These are phyloP conservation scores for Punctoribates punctum DNA, from an alignment of 2,888 invertebrate species.

Conservation along the genomic window DNA sequence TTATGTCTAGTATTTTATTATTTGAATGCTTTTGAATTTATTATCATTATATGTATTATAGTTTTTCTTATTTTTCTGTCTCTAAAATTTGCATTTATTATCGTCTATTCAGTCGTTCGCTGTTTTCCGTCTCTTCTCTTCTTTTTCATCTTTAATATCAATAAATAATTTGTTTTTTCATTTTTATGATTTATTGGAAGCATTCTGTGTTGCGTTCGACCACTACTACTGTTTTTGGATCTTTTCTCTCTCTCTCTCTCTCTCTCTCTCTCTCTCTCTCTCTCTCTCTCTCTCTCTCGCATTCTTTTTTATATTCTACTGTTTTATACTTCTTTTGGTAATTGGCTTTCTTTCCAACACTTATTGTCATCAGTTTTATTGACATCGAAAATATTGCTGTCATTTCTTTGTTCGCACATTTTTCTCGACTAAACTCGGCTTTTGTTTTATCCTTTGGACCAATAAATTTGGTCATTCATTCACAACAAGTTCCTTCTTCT, in stretches of 20 bases:
- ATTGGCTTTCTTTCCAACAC: constrained; percentile 22
- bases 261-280: constrained; percentile 17
- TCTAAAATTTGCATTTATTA: background rate
- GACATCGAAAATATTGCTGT: constrained; percentile 1
- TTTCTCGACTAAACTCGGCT: too few species aligned
- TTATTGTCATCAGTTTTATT: constrained; percentile 30
- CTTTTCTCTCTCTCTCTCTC: background rate
- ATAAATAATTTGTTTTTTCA: constrained; percentile 10
- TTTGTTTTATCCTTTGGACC: background rate
- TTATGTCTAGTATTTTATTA: too few species aligned
- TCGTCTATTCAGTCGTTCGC: too few species aligned
- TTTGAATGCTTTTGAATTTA: background rate
- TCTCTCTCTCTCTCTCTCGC: constrained; percentile 12
- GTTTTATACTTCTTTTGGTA: background rate
- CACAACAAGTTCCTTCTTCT: background rate
- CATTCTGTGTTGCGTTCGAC: background rate
- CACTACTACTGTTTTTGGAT: background rate
- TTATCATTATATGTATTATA: background rate
- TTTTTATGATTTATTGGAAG: constrained; percentile 4
- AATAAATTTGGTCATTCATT: background rate
- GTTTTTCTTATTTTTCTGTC: background rate
- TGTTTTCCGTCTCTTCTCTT: background rate
- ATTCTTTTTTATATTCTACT: too few species aligned
- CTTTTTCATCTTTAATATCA: background rate
- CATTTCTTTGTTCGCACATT: background rate